Evolutionary conservation across 2,797 vertebrate species (phyloP).

Genomic region (Sphenopsis melanotis): DNA sequence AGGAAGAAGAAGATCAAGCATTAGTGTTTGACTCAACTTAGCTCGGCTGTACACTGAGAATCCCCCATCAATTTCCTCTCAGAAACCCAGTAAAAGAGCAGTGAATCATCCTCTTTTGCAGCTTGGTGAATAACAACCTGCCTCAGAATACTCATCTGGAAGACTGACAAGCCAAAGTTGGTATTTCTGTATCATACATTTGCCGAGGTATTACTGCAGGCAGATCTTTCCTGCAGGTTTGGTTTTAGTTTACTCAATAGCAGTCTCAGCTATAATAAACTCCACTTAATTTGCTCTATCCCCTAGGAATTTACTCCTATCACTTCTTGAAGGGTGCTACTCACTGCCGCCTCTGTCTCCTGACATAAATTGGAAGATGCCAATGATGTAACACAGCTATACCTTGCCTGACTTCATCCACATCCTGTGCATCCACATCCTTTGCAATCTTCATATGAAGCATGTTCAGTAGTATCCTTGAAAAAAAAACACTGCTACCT

Average conservation of each 20-base stretch:
- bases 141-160: background rate
- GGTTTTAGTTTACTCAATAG: background rate
- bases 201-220: background rate
- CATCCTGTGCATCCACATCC: background rate
- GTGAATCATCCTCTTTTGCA: background rate
- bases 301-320: background rate
- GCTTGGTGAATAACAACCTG: background rate
- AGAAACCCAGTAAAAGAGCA: background rate
- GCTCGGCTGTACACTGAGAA: background rate
- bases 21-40: background rate
- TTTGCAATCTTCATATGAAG: background rate
- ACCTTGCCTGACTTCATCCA: background rate
- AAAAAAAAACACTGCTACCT: background rate
- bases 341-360: background rate
- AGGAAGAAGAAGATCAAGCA: background rate
- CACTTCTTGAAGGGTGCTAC: background rate
- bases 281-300: background rate
- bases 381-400: background rate
- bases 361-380: background rate
- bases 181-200: background rate
- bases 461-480: background rate
- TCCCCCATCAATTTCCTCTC: background rate
- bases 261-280: background rate
- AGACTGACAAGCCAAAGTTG: background rate
- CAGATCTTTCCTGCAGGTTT: background rate